Base-by-base conservation (phyloP, 2,888 invertebrate genomes). In the Hirtodrosophila confusa region DNA sequence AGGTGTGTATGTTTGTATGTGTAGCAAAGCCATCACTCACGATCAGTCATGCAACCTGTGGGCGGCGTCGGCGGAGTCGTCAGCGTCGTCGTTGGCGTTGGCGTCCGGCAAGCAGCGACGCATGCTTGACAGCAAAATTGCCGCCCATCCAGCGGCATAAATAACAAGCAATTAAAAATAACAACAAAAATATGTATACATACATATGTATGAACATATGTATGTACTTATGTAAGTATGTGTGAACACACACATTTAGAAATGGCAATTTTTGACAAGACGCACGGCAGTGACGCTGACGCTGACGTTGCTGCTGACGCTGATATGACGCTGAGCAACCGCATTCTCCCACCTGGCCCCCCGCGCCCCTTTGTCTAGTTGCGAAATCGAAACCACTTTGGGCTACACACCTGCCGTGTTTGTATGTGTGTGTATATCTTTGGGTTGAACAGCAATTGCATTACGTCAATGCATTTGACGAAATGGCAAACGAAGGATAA, bases 371-470 rank as follows among this genome's bases (percentile, higher is more conserved):
- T 45, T 62, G 54, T 37, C 43, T 65, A 65, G 57, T 75, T 70
- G 72, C 80, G 86, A 82, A 82, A 82, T 82, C 60, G 68, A 85
- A 82, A 82, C 83, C 83, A 82, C 80, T 82, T 85, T 77, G 62
- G 72, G 64, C 75, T 64, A 69, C 75, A 82, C 83, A 79, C 86
- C 85, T 82, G 85, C 85, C 49, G 78, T 29, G 23, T 43, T 33
- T 36, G 23, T 44, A 3, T 65, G 49, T 31, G 36, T 63, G 45
- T 61, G 48, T 65, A 54, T 63, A 37, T 57, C 37, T 44, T 39
- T 39, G 23, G 58, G 40, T 69, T 65, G 29, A 71, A 69, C 64
- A 57, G 60, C 48, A 45, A 50, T 61, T 71, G 67, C 69, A 76
- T 76, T 80, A 77, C 80, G 80, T 82, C 80, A 82, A 85, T 85